Percentiles rank a stretch among this genome's conserved stretches.
These are phyloP conservation scores for Ianthella basta DNA, from an alignment of 37 sponge, comb jelly and placozoan species.

Conservation along the genomic window DNA sequence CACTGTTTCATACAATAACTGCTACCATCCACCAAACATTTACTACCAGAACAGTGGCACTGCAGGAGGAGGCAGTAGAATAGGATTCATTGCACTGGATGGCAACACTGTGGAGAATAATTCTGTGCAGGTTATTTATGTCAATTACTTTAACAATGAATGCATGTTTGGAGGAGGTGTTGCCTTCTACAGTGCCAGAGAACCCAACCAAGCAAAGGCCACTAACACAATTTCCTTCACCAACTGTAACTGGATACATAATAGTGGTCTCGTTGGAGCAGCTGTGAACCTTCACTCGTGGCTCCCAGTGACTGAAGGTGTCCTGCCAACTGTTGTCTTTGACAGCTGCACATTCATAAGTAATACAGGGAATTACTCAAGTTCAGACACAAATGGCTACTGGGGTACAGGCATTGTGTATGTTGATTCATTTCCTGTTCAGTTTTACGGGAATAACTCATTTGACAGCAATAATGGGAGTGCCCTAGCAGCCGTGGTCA, in stretches of 20 bases:
- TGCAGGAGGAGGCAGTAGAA: constrained; percentile 45
- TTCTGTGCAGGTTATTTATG: not conserved
- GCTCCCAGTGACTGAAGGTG: constrained; percentile 6
- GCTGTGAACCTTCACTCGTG: constrained; percentile 35
- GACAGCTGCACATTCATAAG: constrained; percentile 18
- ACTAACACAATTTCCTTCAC: constrained; percentile 40
- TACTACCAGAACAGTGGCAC: constrained; percentile 15
- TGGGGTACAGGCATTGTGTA: constrained; percentile 47
- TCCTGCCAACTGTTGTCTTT: constrained; percentile 1
- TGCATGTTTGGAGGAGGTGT: constrained; percentile 58
- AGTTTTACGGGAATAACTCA: constrained; percentile 16
- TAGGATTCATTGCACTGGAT: constrained; percentile 29
- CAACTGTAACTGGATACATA: constrained; percentile 25
- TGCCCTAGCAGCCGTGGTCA: constrained; percentile 48
- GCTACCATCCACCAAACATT: not conserved
- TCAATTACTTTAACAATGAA: not conserved
- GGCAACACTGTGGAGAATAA: constrained; percentile 8
- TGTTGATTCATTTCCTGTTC: constrained; percentile 28
- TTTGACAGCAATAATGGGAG: constrained; percentile 53
- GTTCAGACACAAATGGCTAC: not conserved
- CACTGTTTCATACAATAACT: not conserved
- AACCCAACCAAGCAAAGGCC: not conserved
- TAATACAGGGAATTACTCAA: not conserved
- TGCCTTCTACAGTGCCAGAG: constrained; percentile 18
- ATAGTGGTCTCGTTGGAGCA: constrained; percentile 35